These are phyloP conservation scores for Lepeophtheirus nordmannii DNA, from an alignment of 2,888 invertebrate genomes.

Conservation along the genomic window DNA sequence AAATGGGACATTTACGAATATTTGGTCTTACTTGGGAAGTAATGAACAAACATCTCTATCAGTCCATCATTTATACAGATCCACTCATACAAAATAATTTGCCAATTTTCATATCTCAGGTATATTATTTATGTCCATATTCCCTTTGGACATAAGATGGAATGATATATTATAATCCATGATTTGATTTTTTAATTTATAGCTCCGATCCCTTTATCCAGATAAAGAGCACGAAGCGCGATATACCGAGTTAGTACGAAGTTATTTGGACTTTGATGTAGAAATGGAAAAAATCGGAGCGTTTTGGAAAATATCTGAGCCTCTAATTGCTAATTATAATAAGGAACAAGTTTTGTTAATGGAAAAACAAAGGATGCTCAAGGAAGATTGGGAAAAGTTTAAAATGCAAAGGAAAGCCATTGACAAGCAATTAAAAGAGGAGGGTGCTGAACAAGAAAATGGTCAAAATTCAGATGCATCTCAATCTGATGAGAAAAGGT, in stretches of 20 bases:
- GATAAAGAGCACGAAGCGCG: slow-evolving; percentile 31
- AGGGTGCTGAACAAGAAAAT: neutral
- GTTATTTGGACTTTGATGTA: slow-evolving; percentile 43
- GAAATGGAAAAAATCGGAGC: slow-evolving; percentile 44
- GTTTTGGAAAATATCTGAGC: slow-evolving; percentile 43
- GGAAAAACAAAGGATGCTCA: slow-evolving; percentile 37
- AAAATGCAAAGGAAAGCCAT: slow-evolving; percentile 34
- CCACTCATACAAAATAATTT: slow-evolving; percentile 43
- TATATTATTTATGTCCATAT: no score
- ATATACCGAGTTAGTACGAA: slow-evolving; percentile 38
- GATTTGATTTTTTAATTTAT: no score
- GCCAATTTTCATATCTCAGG: slow-evolving; percentile 41
- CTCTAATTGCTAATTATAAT: slow-evolving; percentile 40
- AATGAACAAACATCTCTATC: slow-evolving; percentile 51
- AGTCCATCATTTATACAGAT: slow-evolving; percentile 41
- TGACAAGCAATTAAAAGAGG: slow-evolving; percentile 27
- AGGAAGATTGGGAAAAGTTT: slow-evolving; percentile 39
- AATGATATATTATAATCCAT: no score
- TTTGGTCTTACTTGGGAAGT: slow-evolving; percentile 51
- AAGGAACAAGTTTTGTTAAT: slow-evolving; percentile 37
- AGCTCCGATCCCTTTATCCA: slow-evolving; percentile 22
- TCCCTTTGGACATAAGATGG: no score
- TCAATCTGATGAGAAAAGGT: no score
- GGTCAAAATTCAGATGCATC: neutral
- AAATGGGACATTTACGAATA: slow-evolving; percentile 44